Base-by-base conservation (phyloP, 2,888 invertebrate genomes). In the Polylopha cassiicola region DNA sequence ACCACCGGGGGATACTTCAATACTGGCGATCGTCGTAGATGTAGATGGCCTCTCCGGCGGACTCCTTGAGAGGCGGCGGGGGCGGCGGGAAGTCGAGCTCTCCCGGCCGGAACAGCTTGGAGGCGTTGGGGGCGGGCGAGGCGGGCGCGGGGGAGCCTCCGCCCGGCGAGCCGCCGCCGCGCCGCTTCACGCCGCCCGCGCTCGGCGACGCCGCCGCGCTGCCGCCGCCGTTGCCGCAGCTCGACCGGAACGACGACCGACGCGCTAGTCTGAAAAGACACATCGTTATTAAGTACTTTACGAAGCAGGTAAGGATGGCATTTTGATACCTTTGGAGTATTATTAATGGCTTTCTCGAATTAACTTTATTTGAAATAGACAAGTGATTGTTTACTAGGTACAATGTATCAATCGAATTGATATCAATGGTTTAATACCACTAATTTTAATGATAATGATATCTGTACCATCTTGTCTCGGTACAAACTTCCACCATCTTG, bases 31-130 rank as follows among this genome's bases (percentile, higher is more conserved):
- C 82, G 57, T 84, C 80, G 70, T 85, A 85, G 14, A 85, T 84
- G 61, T 85, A 85, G 53, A 90, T 90, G 26, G 90, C 89, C 62
- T 91, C 90, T 3, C 90, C 90, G 22, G 91, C 91, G 45, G 91
- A 88, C 56, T 90, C 90, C 64, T 90, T 90, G 54, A 65, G 84
- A 39, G 87, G 87, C 47, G 65, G 85, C 45, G 61, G 84, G 39
- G 65, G 78, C 57, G 72, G 82, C 43, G 72, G 84, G 75, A 74
- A 84, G 65, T 73, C 81, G 16, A 74, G 73, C 30, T 77, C 79
- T 9, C 78, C 82, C 1, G 82, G 78, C 48, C 85, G 60, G 71
- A 85, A 85, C 46, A 85, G 72, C 58, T 85, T 85, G 61, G 81
- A 82, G 39, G 85, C 84, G 71, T 78, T 77, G 49, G 85, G 85